Base-by-base conservation (phyloP, 2,888 invertebrate species). In the Cheiracanthium punctorium region DNA sequence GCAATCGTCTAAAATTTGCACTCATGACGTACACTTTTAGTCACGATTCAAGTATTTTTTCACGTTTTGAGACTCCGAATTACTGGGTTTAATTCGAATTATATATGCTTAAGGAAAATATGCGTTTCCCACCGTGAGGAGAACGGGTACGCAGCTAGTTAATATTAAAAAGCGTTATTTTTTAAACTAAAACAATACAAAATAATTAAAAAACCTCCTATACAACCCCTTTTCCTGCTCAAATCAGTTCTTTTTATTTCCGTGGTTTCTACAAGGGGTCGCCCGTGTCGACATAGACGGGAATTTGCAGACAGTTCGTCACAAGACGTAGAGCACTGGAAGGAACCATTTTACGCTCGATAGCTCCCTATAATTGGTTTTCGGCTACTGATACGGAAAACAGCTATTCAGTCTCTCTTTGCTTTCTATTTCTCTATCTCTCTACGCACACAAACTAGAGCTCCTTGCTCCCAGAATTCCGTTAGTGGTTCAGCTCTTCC, bases 291-390 rank as follows among this genome's bases (percentile, higher is more conserved):
- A 86, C 84, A 85, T 48, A 86, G 80, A 70, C 43, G 85, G 52
- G 85, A 85, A 85, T 85, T 85, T 80, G 85, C 85, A 80, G 85
- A 86, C 85, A 75, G 75, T 86, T 80, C 85, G 75, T 86, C 80
- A 86, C 85, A 37, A 70, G 75, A 74, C 72, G 69, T 64, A 80
- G 37, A 58, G 71, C 80, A 72, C 33, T 67, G 65, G 73, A 73
- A 32, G 80, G 69, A 75, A 64, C 85, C 80, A 86, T 86, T 86
- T 80, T 80, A 58, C 75, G 80, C 80, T 65, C 80, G 80, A 86
- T 86, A 48, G 75, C 85, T 75, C 80, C 75, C 80, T 72, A 86
- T 86, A 86, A 86, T 86, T 86, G 85, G 85, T 86, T 86, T 86
- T 75, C 85, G 43, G 71, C 72, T 77, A 85, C 74, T 85, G 79